Evolutionary conservation across 2,797 vertebrate genomes (phyloP).

Genomic region (Danio kyathit): DNA sequence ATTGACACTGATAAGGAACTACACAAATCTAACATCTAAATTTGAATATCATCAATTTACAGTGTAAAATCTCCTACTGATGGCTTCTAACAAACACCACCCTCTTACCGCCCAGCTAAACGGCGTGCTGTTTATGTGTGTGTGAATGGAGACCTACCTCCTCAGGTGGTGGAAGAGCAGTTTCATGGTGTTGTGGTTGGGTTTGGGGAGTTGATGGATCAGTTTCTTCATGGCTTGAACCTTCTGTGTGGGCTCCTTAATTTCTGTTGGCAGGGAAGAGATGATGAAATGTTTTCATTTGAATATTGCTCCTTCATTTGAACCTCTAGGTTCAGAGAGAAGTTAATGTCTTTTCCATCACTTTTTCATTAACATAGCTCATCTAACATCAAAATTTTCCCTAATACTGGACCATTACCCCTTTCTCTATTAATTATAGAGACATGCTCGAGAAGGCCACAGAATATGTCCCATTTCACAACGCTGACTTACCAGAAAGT

Average conservation of each 20-base stretch:
- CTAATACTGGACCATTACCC: constrained; percentile 46
- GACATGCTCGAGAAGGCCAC: constrained; percentile 29
- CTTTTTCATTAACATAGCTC: constrained; percentile 50
- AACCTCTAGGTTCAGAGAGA: constrained; percentile 36
- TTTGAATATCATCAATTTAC: not conserved
- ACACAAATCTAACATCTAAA: constrained; percentile 7
- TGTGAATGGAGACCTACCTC: constrained; percentile 79
- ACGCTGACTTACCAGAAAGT: constrained; percentile 27
- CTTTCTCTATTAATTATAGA: constrained; percentile 44
- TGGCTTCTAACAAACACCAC: not conserved
- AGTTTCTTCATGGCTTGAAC: constrained; percentile 83
- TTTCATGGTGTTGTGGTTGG: constrained; percentile 93
- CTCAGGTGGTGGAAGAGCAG: constrained; percentile 88
- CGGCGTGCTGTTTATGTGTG: not conserved
- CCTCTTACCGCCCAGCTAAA: not conserved
- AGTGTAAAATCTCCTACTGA: not conserved
- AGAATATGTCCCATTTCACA: constrained; percentile 24
- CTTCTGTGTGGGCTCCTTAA: constrained; percentile 79
- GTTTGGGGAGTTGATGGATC: constrained; percentile 85
- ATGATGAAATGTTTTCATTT: constrained; percentile 42
- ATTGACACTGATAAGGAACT: constrained; percentile 18
- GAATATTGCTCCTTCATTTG: constrained; percentile 37
- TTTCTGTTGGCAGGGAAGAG: constrained; percentile 81
- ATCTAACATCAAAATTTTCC: constrained; percentile 38
- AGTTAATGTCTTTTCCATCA: constrained; percentile 47